These are phyloP conservation scores for Clinocottus analis DNA, from an alignment of 2,113 vertebrate genomes.

Conservation along the genomic window DNA sequence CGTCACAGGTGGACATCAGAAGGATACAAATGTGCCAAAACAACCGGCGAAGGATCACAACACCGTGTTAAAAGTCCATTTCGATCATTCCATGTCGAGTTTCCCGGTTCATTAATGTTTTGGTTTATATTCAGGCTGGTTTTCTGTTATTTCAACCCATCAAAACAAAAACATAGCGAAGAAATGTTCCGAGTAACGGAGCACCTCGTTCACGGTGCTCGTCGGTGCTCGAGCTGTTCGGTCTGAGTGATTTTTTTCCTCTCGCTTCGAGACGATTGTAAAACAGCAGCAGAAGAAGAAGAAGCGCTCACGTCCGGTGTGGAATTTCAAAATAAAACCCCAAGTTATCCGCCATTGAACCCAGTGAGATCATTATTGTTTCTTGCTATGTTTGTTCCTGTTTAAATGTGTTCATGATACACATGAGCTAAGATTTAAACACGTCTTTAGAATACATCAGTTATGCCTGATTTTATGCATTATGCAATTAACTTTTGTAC, in stretches of 20 bases:
- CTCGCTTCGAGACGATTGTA: neutral
- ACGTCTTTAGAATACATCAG: neutral
- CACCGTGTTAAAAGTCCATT: constrained; percentile 26
- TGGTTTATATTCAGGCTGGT: neutral
- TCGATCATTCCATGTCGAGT: constrained; percentile 47
- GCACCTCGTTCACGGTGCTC: neutral
- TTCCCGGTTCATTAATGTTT: neutral
- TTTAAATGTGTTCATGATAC: neutral
- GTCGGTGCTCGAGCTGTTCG: neutral
- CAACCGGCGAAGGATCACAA: neutral
- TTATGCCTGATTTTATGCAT: neutral
- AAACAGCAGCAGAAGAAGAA: neutral
- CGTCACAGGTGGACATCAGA: constrained; percentile 66
- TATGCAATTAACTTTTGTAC: neutral
- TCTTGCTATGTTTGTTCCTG: neutral
- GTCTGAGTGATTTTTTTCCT: neutral
- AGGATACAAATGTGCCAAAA: neutral
- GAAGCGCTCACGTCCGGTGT: neutral
- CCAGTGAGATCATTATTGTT: neutral
- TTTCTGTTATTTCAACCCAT: constrained; percentile 17
- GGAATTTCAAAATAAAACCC: constrained; percentile 37
- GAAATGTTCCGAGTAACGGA: neutral
- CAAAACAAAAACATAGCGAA: neutral
- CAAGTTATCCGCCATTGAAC: neutral
- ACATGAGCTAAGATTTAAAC: neutral